phyloP scores from a whole-genome alignment of 1,140 invertebrate species.

The Euura saliciscinereae region DNA sequence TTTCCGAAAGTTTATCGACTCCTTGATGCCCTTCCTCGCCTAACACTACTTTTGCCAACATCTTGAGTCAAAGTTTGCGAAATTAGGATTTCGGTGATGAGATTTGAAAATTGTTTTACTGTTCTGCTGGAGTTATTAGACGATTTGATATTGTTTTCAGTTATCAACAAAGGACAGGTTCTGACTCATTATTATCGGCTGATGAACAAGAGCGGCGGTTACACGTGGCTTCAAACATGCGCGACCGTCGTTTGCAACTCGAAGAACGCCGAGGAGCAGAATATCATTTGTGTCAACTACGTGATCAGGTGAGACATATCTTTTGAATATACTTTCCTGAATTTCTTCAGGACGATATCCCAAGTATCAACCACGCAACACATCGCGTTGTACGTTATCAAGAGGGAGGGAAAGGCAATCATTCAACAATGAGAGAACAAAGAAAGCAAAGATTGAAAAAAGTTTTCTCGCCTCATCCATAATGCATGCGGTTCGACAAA shows the following conservation, averaged over 20 bases:
- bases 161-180: constrained; percentile 96
- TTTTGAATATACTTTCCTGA: neutral
- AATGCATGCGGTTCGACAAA: neutral
- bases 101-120: constrained; percentile 4
- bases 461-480: constrained; percentile 1
- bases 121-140: neutral
- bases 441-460: neutral
- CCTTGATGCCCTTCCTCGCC: neutral
- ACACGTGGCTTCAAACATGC: constrained; percentile 95
- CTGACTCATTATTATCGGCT: constrained; percentile 94
- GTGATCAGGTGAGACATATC: constrained; percentile 77
- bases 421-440: neutral
- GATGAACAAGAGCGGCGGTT: constrained; percentile 95
- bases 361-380: neutral
- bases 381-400: neutral
- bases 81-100: no score
- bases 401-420: neutral
- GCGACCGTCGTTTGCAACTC: constrained; percentile 94
- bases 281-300: constrained; percentile 96
- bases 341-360: no score
- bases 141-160: constrained; percentile 65
- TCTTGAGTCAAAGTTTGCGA: neutral
- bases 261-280: constrained; percentile 95
- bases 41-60: neutral
- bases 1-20: neutral